Percentiles rank a stretch among this genome's conserved stretches.
Evolutionary conservation across 2,113 vertebrate genomes (phyloP).

Genomic region (Hemiprocne comata): DNA sequence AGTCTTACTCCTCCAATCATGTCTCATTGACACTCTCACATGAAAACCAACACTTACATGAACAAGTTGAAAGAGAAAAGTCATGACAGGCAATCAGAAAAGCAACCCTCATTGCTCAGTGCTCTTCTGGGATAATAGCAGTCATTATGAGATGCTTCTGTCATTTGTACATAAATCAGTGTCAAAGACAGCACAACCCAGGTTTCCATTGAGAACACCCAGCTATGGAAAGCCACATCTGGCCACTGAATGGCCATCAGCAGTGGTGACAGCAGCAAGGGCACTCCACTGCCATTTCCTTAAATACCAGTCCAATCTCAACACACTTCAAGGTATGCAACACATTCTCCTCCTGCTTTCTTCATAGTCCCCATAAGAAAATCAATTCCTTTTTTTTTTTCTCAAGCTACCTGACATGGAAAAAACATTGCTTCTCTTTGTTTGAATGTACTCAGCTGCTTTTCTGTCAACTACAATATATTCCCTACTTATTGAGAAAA

Average conservation of each 20-base stretch:
- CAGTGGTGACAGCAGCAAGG: not conserved
- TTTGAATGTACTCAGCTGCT: not conserved
- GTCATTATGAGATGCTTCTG: not conserved
- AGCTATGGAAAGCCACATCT: not conserved
- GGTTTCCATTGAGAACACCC: not conserved
- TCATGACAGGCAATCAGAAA: not conserved
- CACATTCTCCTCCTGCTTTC: not conserved
- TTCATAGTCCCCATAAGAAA: not conserved
- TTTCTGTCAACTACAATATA: not conserved
- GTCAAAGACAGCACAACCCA: not conserved
- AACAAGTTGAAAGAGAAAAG: not conserved
- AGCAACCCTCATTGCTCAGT: not conserved
- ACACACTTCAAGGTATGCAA: not conserved
- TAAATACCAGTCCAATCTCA: not conserved
- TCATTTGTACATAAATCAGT: not conserved
- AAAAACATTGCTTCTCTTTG: not conserved
- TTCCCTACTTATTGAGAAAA: not conserved
- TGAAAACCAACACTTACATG: not conserved
- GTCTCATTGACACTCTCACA: not conserved
- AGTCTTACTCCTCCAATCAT: not conserved
- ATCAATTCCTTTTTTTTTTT: not conserved
- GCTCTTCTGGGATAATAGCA: not conserved
- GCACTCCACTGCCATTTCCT: not conserved
- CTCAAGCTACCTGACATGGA: not conserved
- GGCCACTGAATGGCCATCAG: not conserved